phyloP scores from a whole-genome alignment of 2,888 invertebrate species.

The Buathra laborator region DNA sequence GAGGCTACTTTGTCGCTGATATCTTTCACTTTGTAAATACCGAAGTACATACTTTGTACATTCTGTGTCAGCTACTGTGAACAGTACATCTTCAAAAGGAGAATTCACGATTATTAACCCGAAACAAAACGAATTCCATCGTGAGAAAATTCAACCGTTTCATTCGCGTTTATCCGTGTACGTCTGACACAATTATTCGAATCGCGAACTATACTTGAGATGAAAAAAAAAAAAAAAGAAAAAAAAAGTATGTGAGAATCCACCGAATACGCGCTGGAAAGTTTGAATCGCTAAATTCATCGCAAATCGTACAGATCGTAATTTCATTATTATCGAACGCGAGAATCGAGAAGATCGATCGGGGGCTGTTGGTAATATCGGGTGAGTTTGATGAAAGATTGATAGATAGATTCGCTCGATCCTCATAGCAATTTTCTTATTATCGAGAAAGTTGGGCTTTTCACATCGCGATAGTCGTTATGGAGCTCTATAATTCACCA shows the following conservation, averaged over 20 bases:
- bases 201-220: too few relatives aligned
- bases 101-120: constrained; percentile 25
- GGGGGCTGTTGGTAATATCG: constrained; percentile 3
- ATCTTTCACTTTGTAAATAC: constrained; percentile 56
- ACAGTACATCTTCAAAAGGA: too few relatives aligned
- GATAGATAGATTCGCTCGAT: constrained; percentile 69
- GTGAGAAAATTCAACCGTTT: constrained; percentile 25
- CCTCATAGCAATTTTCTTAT: constrained; percentile 75
- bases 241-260: too few relatives aligned
- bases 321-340: constrained; percentile 37
- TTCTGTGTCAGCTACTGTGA: too few relatives aligned
- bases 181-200: too few relatives aligned
- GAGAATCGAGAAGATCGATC: constrained; percentile 50
- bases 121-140: constrained; percentile 28
- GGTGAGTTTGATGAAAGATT: constrained; percentile 43
- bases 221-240: too few relatives aligned
- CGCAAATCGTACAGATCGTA: constrained; percentile 7
- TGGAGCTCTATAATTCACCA: constrained; percentile 42
- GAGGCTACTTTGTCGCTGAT: constrained; percentile 57
- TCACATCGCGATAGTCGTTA: constrained; percentile 43
- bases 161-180: too few relatives aligned
- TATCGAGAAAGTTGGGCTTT: constrained; percentile 75
- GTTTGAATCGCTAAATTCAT: neutral
- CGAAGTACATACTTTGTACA: neutral
- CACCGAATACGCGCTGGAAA: too few relatives aligned